Percentiles rank a stretch among this genome's conserved stretches.
Evolutionary conservation across 2,113 vertebrate genomes (phyloP).

Genomic region (human): DNA sequence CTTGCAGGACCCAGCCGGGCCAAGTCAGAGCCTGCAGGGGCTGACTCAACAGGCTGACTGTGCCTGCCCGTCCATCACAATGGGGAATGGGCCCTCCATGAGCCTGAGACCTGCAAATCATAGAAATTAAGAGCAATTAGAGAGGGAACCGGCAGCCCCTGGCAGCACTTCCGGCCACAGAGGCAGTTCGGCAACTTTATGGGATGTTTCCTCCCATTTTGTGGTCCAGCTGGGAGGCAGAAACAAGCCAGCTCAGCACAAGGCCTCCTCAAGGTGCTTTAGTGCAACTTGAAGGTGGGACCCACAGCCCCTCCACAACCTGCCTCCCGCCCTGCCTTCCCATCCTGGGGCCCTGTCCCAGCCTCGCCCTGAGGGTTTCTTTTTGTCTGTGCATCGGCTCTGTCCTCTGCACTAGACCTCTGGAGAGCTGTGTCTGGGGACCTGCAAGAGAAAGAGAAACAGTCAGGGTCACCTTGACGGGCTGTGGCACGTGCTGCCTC

Average conservation of each 20-base stretch:
- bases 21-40: neutral
- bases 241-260: conserved; percentile 43
- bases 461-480: neutral
- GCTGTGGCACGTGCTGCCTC: rapidly evolving
- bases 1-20: neutral
- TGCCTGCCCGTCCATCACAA: neutral
- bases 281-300: neutral
- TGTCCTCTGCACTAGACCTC: neutral
- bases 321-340: neutral
- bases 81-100: neutral
- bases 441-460: neutral
- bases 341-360: neutral
- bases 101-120: conserved; percentile 54
- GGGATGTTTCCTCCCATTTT: conserved; percentile 19
- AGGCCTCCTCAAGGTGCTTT: neutral
- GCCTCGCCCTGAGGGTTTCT: rapidly evolving
- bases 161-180: neutral
- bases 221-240: conserved; percentile 60
- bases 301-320: neutral
- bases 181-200: conserved; percentile 7
- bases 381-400: neutral
- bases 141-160: neutral
- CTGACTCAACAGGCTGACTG: neutral
- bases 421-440: neutral
- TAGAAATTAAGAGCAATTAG: conserved; percentile 63